phyloP scores from a whole-genome alignment of 1,140 invertebrate species.

The Meloidogyne chitwoodi region DNA sequence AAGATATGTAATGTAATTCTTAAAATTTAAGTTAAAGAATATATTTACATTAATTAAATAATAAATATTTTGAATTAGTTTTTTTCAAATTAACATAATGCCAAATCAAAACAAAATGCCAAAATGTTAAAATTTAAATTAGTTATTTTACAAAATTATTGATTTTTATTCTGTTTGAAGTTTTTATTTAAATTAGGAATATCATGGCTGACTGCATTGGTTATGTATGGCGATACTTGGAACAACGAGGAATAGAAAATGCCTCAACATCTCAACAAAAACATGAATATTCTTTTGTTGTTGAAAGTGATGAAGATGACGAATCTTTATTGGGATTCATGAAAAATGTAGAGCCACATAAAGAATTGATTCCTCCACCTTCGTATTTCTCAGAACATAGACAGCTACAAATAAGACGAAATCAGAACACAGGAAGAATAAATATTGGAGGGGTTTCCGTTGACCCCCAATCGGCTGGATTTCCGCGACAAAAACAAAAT shows the following conservation, averaged over 20 bases:
- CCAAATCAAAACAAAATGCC: neutral
- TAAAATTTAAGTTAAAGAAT: too few relatives aligned
- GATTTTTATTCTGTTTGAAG: too few relatives aligned
- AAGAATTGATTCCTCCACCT: slow-evolving; percentile 22
- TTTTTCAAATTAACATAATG: neutral
- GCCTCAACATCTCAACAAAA: neutral
- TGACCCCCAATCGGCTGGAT: neutral
- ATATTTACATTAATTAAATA: too few relatives aligned
- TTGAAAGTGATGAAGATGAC: slow-evolving; percentile 14
- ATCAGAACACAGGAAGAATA: neutral
- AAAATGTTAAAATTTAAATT: too few relatives aligned
- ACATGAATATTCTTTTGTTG: slow-evolving; percentile 12
- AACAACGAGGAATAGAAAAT: slow-evolving; percentile 17
- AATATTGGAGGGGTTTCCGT: neutral
- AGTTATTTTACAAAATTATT: too few relatives aligned
- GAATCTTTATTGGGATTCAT: slow-evolving; percentile 15
- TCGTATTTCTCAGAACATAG: neutral
- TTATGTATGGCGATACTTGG: slow-evolving; percentile 5
- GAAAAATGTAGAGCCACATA: slow-evolving; percentile 16
- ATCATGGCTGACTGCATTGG: neutral
- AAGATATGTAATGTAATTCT: too few relatives aligned
- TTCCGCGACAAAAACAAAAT: slow-evolving; percentile 14
- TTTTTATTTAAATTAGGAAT: neutral
- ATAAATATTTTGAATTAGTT: too few relatives aligned
- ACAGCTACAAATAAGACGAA: neutral